Base-by-base conservation (phyloP, 1,140 invertebrate genomes). In the Papilio xuthus region DNA sequence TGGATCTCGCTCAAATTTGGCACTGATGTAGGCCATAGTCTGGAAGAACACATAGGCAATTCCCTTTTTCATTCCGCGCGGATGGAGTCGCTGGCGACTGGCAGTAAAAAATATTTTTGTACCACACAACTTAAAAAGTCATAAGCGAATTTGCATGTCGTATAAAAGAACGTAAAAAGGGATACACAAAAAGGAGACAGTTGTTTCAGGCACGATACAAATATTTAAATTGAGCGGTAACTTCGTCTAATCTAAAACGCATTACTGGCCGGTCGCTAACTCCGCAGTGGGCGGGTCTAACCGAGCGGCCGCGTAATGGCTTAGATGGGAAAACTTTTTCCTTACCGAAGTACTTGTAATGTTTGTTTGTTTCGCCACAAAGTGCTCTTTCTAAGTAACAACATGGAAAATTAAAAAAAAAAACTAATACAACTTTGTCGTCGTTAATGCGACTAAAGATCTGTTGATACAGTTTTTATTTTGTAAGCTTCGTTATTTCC, bases 251-350 rank as follows among this genome's bases (percentile, higher is more conserved):
- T 75, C 73, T 56, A 75, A 75, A 75, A 75, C 73, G 26, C 73
- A 75, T 75, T 75, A 75, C 73, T 56, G 32, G 32, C 47, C 73
- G 47, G 26, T 50, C 23, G 73, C 73, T 73, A 73, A 73, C 73
- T 75, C 47, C 20, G 15, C 13, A 75, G 23, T 37, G 73, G 50
- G 73, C 42, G 73, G 73, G 18, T 56, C 50, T 37, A 13, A n/a
- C 63, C 63, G 77, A 63, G 42, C 60, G 67, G 69, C 77, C 77
- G 77, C 77, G 63, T 78, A 78, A 78, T 78, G 76, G 56, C 41
- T 78, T 50, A 42, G 63, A 69, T 69, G 63, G 73, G 28, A 75
- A 75, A 75, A 75, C 73, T 75, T 75, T 73, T 75, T 73, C 73
- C 32, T 75, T 32, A 75, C 26, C 73, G 18, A 20, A 75, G 44